phyloP scores from a whole-genome alignment of 2,797 vertebrate species.

The Crenuchus spilurus region DNA sequence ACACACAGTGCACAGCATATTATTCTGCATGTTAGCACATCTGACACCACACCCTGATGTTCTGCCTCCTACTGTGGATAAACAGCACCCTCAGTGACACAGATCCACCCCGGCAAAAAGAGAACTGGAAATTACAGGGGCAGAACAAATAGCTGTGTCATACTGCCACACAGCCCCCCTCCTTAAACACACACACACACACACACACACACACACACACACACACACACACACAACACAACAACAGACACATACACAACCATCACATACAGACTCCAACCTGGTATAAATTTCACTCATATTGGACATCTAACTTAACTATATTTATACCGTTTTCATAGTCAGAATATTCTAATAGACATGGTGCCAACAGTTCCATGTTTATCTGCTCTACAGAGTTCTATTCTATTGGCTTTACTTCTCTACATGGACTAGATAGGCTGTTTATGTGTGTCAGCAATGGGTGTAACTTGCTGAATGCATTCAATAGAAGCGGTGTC shows the following conservation, averaged over 20 bases:
- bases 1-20: slow-evolving; percentile 1
- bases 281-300: background rate
- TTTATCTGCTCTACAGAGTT: too few relatives aligned
- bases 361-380: too few relatives aligned
- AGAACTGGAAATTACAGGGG: slow-evolving; percentile 69
- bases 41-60: slow-evolving; percentile 36
- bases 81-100: slow-evolving; percentile 71
- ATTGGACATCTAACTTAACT: background rate
- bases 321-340: background rate
- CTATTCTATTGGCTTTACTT: too few relatives aligned
- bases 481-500: too few relatives aligned
- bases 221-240: background rate
- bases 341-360: too few relatives aligned
- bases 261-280: background rate
- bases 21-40: slow-evolving; percentile 42
- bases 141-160: slow-evolving; percentile 64
- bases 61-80: slow-evolving; percentile 57
- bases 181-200: background rate
- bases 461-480: too few relatives aligned
- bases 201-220: background rate
- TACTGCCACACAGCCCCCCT: background rate
- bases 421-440: too few relatives aligned
- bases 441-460: too few relatives aligned
- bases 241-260: background rate
- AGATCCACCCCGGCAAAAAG: slow-evolving; percentile 61